Evolutionary conservation across 2,113 vertebrate genomes (phyloP).

Genomic region (Tapirus terrestris): DNA sequence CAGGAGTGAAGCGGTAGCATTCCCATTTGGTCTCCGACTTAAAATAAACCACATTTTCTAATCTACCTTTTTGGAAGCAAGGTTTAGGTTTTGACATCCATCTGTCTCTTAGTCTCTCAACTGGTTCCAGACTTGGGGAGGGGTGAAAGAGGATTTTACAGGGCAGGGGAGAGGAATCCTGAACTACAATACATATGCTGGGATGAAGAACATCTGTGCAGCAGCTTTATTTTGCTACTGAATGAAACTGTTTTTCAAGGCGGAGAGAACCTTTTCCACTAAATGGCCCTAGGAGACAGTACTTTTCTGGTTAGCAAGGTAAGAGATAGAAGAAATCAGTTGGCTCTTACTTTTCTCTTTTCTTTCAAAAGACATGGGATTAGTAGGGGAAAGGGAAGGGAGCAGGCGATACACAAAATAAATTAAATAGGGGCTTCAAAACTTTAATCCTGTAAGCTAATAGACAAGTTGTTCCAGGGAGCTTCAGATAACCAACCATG

Average conservation of each 20-base stretch:
- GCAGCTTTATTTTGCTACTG: not conserved
- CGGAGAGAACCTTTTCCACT: not conserved
- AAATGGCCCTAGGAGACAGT: not conserved
- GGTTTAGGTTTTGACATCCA: not conserved
- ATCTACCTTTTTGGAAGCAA: not conserved
- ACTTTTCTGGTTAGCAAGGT: not conserved
- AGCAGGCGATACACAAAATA: not conserved
- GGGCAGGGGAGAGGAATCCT: accelerated
- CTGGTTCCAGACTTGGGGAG: not conserved
- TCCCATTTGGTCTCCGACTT: not conserved
- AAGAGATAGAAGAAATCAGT: not conserved
- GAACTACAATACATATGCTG: not conserved
- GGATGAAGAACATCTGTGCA: not conserved
- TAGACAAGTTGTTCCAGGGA: not conserved
- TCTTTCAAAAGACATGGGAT: not conserved
- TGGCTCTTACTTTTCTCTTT: not conserved
- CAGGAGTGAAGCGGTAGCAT: not conserved
- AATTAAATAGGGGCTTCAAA: slow-evolving; percentile 7
- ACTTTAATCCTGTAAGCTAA: slow-evolving; percentile 31
- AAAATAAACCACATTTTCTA: not conserved
- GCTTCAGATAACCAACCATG: not conserved
- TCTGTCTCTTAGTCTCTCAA: not conserved
- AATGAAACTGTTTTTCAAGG: not conserved
- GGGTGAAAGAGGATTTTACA: not conserved
- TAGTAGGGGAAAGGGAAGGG: not conserved